A percentile compares a stretch with the other conserved stretches of the same genome.
Conservation (phyloP, 2,888 invertebrate genomes). For the Xestia c-nigrum region DNA sequence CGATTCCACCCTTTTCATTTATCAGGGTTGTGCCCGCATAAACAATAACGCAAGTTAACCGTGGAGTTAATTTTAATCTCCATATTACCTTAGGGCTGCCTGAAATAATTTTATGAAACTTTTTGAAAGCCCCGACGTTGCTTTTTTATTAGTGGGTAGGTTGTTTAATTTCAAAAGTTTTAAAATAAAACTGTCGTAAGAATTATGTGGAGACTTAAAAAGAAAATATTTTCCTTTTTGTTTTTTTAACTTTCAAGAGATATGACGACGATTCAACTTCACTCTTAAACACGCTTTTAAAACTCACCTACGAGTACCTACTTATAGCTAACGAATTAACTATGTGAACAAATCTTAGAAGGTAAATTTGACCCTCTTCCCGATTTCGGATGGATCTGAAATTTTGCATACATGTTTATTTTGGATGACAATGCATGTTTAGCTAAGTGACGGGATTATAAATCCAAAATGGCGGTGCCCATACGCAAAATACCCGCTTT, state of each 20-base stretch:
- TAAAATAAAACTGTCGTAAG: constrained; percentile 35
- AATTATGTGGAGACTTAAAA: constrained; percentile 20
- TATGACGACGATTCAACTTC: not conserved
- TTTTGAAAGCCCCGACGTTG: constrained; percentile 31
- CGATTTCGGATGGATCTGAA: not conserved
- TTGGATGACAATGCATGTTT: not conserved
- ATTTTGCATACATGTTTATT: not conserved
- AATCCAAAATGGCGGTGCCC: not conserved
- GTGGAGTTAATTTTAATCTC: constrained; percentile 47
- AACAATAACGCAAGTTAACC: constrained; percentile 47
- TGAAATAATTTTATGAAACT: constrained; percentile 41
- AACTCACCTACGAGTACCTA: not conserved
- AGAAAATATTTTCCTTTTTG: constrained; percentile 10
- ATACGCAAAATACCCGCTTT: too few species aligned
- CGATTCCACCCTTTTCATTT: constrained; percentile 48
- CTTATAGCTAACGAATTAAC: too few species aligned
- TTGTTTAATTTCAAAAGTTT: constrained; percentile 12
- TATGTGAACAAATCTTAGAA: not conserved
- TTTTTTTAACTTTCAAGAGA: constrained; percentile 6
- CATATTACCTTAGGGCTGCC: constrained; percentile 27
- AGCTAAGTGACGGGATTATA: not conserved
- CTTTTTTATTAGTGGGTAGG: not conserved
- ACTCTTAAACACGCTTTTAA: not conserved
- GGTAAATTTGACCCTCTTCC: not conserved
- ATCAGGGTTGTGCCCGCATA: constrained; percentile 35